Evolutionary conservation across 2,113 vertebrate genomes (phyloP).

Genomic region (Paedocypris sp.): DNA sequence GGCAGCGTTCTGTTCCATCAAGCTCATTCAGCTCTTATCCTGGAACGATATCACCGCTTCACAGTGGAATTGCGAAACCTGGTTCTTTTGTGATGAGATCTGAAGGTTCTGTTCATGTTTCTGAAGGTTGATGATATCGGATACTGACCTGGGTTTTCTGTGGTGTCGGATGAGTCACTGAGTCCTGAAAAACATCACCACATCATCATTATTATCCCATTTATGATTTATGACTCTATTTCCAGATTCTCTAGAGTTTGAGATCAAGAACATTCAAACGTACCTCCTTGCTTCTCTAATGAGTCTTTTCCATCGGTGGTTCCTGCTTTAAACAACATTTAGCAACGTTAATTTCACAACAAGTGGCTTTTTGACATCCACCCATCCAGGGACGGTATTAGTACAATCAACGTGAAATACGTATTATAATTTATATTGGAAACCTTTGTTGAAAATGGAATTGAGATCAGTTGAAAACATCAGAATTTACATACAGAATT

Average conservation of each 20-base stretch:
- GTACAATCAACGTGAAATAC: too few relatives aligned
- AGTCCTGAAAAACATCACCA: slow-evolving; percentile 4
- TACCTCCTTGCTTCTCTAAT: slow-evolving; percentile 25
- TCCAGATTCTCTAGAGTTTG: neutral
- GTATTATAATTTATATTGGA: too few relatives aligned
- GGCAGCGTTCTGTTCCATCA: too few relatives aligned
- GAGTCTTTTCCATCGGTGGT: slow-evolving; percentile 29
- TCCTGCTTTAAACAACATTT: slow-evolving; percentile 1
- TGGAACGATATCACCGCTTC: too few relatives aligned
- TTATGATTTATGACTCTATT: neutral
- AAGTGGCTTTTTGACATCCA: neutral
- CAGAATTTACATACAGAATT: too few relatives aligned
- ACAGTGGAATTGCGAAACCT: neutral
- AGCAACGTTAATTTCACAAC: neutral
- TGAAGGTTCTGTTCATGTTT: neutral
- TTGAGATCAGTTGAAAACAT: too few relatives aligned
- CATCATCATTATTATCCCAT: too few relatives aligned
- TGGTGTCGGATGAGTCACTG: neutral
- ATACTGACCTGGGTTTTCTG: slow-evolving; percentile 1
- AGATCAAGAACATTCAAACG: neutral
- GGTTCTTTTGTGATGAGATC: neutral
- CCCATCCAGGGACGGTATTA: too few relatives aligned
- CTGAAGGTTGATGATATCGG: too few relatives aligned
- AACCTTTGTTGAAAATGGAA: too few relatives aligned
- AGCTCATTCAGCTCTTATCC: too few relatives aligned